These are phyloP conservation scores for Castor canadensis DNA, from an alignment of 2,113 vertebrate species.

Conservation along the genomic window DNA sequence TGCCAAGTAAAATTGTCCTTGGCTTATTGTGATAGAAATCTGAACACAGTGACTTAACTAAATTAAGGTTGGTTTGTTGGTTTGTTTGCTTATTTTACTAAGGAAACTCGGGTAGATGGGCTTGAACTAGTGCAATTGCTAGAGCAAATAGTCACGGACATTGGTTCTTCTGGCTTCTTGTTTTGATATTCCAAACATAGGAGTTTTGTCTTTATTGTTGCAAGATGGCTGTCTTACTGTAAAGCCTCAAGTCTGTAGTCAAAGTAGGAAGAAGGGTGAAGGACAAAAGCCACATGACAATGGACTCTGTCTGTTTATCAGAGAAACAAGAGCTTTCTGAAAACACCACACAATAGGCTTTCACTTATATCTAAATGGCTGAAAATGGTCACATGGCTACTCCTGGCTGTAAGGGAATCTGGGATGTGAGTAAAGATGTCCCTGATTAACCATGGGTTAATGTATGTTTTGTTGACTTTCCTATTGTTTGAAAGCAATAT, in stretches of 20 bases:
- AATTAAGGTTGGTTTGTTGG: neutral
- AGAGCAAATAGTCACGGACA: neutral
- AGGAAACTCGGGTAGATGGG: neutral
- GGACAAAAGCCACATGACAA: neutral
- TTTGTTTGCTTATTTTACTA: neutral
- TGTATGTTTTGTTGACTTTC: neutral
- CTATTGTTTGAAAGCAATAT: neutral
- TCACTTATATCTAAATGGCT: slow-evolving; percentile 14
- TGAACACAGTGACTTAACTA: neutral
- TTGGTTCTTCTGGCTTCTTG: neutral
- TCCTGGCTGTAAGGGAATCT: neutral
- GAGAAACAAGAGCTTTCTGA: neutral
- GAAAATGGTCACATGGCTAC: neutral
- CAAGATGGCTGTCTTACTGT: neutral
- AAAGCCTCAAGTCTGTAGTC: neutral
- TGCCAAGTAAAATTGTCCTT: neutral
- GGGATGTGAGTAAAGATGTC: neutral
- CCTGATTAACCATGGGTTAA: neutral
- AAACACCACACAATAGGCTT: neutral
- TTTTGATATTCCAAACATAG: neutral
- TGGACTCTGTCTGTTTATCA: neutral
- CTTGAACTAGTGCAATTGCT: neutral
- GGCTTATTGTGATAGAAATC: neutral
- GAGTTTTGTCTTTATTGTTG: neutral
- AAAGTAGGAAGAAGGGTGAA: neutral